Base-by-base conservation (phyloP, 2,113 vertebrate genomes). In the Octodon degus region DNA sequence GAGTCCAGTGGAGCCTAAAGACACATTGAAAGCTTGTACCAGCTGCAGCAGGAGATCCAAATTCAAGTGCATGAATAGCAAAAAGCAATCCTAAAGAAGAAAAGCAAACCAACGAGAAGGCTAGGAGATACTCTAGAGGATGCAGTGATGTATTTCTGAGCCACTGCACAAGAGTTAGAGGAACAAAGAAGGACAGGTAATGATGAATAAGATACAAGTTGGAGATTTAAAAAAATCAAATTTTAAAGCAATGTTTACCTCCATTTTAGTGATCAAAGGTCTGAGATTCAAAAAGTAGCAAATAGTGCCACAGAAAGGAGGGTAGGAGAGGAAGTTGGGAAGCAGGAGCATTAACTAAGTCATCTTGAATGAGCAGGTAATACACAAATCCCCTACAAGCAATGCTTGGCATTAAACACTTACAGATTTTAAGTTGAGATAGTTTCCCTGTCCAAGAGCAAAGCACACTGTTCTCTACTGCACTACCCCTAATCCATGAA, bases 331-430 rank as follows among this genome's bases (percentile, higher is more conserved):
- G 60, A 82, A 76, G 77, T 72, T 47, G 19, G 14, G 32, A 83
- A 96, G 30, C 58, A 89, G 30, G 62, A 34, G 20, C 24, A 95
- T 58, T 86, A 81, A 89, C 7, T 43, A 92, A 79, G 70, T 72
- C 34, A 65, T 34, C 9, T 58, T 63, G 16, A 91, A 30, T 53
- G 40, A 76, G 12, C 12, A 68, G 25, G 37, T 90, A 81, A 80
- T 63, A 74, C 5, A 80, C 9, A 86, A 80, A 79, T 84, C 34
- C 82, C 86, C 40, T 60, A 68, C 43, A 16, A 63, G 60, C 22
- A 84, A 16, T 12, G 7, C 50, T 58, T 40, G 10, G 13, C 19
- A 55, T 19, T 24, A 62, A 90, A 20, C 37, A 63, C 65, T 5
- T 47, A 82, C 25, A 63, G 19, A 1, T 20, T 72, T 93, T 74